These are phyloP conservation scores for Sussaba pulchella DNA, from an alignment of 2,888 invertebrate species.

Conservation along the genomic window DNA sequence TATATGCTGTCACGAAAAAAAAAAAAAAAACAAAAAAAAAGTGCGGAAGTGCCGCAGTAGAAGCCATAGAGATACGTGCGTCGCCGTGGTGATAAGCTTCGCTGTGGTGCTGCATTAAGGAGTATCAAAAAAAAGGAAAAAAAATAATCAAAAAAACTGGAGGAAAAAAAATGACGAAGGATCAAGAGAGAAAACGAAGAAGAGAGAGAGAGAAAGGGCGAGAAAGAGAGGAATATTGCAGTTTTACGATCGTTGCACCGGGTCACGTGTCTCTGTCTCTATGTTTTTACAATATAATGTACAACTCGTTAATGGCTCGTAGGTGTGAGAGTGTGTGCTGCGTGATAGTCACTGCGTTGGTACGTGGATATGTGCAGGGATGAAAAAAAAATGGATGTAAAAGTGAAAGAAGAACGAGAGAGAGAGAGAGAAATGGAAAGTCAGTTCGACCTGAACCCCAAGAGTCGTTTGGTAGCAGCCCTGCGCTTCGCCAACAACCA, in stretches of 20 bases:
- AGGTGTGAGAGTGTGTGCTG: constrained; percentile 26
- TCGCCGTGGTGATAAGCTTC: constrained; percentile 48
- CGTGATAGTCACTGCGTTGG: constrained; percentile 14
- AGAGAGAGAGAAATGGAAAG: constrained; percentile 20
- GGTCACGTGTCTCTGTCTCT: constrained; percentile 65
- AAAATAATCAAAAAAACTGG: constrained; percentile 21
- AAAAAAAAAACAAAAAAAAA: constrained; percentile 32
- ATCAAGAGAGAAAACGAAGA: constrained; percentile 9
- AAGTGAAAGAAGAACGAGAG: neutral
- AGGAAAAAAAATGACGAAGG: no score
- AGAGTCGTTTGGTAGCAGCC: constrained; percentile 13
- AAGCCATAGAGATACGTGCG: constrained; percentile 57
- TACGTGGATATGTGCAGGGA: neutral
- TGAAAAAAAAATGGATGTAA: neutral
- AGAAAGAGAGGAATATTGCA: constrained; percentile 41
- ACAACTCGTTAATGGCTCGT: constrained; percentile 65
- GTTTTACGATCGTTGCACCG: constrained; percentile 77
- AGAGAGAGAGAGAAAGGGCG: constrained; percentile 45
- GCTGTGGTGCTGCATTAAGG: constrained; percentile 25
- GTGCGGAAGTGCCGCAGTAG: constrained; percentile 57
- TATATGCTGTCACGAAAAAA: constrained; percentile 29
- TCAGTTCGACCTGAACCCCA: neutral
- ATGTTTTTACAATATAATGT: constrained; percentile 71
- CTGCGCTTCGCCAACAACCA: constrained; percentile 14
- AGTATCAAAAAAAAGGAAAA: constrained; percentile 35